A percentile compares a stretch with the other conserved stretches of the same genome.
phyloP scores from a whole-genome alignment of 2,113 vertebrate genomes.

The Neomonachus schauinslandi region DNA sequence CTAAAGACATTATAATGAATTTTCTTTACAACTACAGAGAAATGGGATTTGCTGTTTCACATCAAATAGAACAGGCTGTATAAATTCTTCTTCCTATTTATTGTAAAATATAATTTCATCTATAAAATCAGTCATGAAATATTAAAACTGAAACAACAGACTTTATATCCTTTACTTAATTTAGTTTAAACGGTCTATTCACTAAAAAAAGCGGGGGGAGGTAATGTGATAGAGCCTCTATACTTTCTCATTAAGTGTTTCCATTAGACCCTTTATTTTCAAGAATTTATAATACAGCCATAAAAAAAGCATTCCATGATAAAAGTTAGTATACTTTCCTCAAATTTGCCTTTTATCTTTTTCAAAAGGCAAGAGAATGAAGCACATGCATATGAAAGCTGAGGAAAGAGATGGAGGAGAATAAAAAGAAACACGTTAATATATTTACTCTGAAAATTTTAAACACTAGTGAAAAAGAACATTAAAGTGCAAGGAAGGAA shows the following conservation, averaged over 20 bases:
- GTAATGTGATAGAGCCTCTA: conserved; percentile 64
- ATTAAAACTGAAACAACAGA: conserved; percentile 90
- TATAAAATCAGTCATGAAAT: conserved; percentile 90
- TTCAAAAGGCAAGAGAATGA: conserved; percentile 58
- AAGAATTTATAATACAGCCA: conserved; percentile 84
- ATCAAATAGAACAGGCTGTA: conserved; percentile 88
- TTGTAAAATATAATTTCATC: conserved; percentile 90
- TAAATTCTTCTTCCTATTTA: conserved; percentile 90
- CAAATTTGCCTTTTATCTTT: conserved; percentile 68
- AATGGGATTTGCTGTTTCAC: conserved; percentile 89
- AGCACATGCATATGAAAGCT: neutral
- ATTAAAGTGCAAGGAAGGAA: neutral
- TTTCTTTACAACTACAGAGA: conserved; percentile 91
- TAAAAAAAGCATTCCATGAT: conserved; percentile 82
- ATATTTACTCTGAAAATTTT: neutral
- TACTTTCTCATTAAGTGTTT: conserved; percentile 74
- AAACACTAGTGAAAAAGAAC: neutral
- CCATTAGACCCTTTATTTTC: conserved; percentile 84
- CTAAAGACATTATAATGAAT: conserved; percentile 91
- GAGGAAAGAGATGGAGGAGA: conserved; percentile 8
- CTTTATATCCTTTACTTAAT: conserved; percentile 89
- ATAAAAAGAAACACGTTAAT: neutral
- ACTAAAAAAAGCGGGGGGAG: conserved; percentile 77
- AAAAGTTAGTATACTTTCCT: conserved; percentile 79
- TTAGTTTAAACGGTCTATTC: conserved; percentile 88